phyloP scores from a whole-genome alignment of 2,888 invertebrate species.

The Callosobruchus maculatus region DNA sequence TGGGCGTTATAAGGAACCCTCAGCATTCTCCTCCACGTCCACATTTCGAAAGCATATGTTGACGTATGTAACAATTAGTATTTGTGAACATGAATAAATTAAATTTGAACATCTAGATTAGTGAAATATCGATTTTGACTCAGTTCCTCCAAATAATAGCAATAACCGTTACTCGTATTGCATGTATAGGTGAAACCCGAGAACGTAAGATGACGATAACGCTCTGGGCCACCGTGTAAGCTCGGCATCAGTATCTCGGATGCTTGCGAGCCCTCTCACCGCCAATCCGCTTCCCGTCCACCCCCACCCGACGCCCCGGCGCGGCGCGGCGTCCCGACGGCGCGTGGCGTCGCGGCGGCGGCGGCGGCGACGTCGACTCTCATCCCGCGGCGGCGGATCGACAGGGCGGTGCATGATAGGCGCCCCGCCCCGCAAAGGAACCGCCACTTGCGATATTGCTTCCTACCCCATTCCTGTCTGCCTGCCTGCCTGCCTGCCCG shows the following conservation, averaged over 20 bases:
- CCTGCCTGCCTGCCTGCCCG: no score
- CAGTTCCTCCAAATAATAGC: no score
- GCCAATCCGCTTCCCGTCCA: neutral
- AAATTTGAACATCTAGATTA: no score
- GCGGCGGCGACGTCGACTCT: no score
- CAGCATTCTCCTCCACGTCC: no score
- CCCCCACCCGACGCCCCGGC: neutral
- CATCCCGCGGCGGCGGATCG: constrained; percentile 1
- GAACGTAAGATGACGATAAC: neutral
- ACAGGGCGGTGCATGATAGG: constrained; percentile 27
- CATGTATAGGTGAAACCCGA: no score
- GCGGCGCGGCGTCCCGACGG: constrained; percentile 11
- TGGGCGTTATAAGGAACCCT: no score
- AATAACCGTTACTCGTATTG: no score
- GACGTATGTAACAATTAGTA: no score
- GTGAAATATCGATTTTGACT: no score
- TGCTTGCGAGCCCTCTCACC: neutral
- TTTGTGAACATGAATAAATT: no score
- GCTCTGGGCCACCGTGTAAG: neutral
- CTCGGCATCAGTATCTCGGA: neutral
- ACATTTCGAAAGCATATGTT: no score
- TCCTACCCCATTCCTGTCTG: constrained; percentile 51
- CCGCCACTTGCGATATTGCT: constrained; percentile 52
- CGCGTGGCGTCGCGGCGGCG: constrained; percentile 12
- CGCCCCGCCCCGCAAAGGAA: constrained; percentile 47